Evolutionary conservation across 2,797 vertebrate genomes (phyloP).

Genomic region (Lutjanus campechanus): DNA sequence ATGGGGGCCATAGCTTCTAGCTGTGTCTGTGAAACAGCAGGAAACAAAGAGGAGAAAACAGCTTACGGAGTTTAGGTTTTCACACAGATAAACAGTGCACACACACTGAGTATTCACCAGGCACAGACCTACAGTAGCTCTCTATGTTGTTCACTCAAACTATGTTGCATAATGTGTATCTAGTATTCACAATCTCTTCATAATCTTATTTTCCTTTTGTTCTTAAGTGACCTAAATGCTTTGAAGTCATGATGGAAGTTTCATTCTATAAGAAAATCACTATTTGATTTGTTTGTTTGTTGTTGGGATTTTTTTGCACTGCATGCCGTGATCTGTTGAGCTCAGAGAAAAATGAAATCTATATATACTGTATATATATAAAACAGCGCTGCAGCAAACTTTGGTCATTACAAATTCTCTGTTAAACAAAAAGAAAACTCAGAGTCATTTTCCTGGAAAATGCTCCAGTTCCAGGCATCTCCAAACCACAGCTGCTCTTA

Average conservation of each 20-base stretch:
- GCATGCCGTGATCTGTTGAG: neutral
- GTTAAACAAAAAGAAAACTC: too few relatives aligned
- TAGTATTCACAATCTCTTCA: constrained; percentile 17
- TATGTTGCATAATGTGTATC: constrained; percentile 28
- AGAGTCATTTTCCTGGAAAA: constrained; percentile 1
- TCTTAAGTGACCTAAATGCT: constrained; percentile 40
- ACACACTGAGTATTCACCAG: constrained; percentile 19
- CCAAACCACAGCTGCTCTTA: constrained; percentile 5
- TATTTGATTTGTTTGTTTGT: neutral
- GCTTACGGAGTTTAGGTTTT: constrained; percentile 58
- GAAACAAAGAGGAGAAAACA: constrained; percentile 65
- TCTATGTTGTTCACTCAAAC: constrained; percentile 19
- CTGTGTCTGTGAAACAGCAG: constrained; percentile 69
- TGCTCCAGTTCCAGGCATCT: neutral
- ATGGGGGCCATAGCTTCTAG: constrained; percentile 60
- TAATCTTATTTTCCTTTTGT: constrained; percentile 14
- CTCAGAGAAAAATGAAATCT: neutral
- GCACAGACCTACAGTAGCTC: constrained; percentile 2
- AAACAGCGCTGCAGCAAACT: neutral
- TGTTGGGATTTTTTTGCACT: constrained; percentile 1
- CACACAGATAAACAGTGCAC: constrained; percentile 53
- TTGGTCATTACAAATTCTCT: constrained; percentile 6
- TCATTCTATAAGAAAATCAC: neutral
- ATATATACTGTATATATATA: too few relatives aligned
- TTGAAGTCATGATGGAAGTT: constrained; percentile 13